Conservation (phyloP, 2,797 vertebrate species). For the Xerus rutilus region DNA sequence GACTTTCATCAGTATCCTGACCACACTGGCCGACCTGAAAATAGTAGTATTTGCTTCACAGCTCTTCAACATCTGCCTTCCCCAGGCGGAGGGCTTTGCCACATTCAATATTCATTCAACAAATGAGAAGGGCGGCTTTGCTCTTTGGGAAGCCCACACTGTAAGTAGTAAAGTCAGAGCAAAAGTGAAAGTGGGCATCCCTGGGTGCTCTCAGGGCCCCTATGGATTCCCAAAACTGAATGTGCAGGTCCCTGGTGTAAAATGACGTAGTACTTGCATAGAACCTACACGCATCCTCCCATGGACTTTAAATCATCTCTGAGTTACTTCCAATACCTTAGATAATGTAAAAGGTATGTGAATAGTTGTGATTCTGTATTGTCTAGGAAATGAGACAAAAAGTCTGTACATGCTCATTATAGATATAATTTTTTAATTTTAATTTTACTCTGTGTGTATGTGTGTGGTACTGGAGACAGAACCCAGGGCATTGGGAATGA, state of each 20-base stretch:
- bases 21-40: not conserved
- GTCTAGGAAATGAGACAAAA: not conserved
- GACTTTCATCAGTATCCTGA: not conserved
- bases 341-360: no score
- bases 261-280: not conserved
- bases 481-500: not conserved
- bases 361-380: not conserved
- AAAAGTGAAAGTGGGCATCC: not conserved
- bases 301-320: not conserved
- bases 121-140: not conserved
- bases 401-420: not conserved
- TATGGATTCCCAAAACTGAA: not conserved
- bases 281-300: not conserved
- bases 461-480: not conserved
- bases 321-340: not conserved
- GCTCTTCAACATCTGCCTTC: not conserved
- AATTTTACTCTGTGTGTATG: not conserved
- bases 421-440: not conserved
- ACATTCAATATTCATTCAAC: not conserved
- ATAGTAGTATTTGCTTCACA: not conserved
- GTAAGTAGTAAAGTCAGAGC: not conserved
- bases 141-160: not conserved
- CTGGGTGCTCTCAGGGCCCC: no score
- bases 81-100: rapidly evolving
- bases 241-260: not conserved